Evolutionary conservation across 2,113 vertebrate species (phyloP), one percentile per base, ranked within the genome.

Genomic region (Atlantisia rogersi): DNA sequence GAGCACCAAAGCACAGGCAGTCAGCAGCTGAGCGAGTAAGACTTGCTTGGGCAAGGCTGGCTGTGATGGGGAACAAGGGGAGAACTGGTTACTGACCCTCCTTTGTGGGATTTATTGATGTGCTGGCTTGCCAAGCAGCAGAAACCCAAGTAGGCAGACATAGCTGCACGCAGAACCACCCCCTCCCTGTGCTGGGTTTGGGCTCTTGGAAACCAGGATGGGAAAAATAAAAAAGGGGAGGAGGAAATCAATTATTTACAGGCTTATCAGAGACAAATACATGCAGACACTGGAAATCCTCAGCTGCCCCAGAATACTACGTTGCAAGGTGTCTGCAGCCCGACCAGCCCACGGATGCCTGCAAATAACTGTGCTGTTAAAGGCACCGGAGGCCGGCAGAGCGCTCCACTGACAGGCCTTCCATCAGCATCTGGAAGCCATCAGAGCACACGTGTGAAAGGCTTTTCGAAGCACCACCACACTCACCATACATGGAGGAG

Each of bases 221-320:
- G 77, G 65, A 86, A 74, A 92, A 74, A 18, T 5, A 48, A 82
- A 75, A 81, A 44, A 2, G 5, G 40, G 15, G 76, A 20, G 17
- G 79, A 84, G n/a, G 64, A 80, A 96, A 90, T 82, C 8, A 95
- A 87, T 87, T 73, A 82, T 88, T 96, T 82, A 88, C 78, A 95
- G 52, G 68, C 25, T 87, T 74, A 74, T 53, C 87, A 90, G 82
- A 17, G 52, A 82, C 40, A 89, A 92, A 78, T 15, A 84, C 4
- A 2, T 32, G 24, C 22, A 42, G 74, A 28, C 14, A 35, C 5
- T 0, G 39, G 53, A 89, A 94, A 77, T 8, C 44, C 67, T 73
- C 62, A 31, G 12, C 4, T 65, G 50, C 67, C 31, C 31, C 2
- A 37, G 48, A 65, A 71, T 6, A 39, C 39, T 48, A 59, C 52